These are phyloP conservation scores for Scaptomyza graminum DNA, from an alignment of 1,140 invertebrate species.

Conservation along the genomic window DNA sequence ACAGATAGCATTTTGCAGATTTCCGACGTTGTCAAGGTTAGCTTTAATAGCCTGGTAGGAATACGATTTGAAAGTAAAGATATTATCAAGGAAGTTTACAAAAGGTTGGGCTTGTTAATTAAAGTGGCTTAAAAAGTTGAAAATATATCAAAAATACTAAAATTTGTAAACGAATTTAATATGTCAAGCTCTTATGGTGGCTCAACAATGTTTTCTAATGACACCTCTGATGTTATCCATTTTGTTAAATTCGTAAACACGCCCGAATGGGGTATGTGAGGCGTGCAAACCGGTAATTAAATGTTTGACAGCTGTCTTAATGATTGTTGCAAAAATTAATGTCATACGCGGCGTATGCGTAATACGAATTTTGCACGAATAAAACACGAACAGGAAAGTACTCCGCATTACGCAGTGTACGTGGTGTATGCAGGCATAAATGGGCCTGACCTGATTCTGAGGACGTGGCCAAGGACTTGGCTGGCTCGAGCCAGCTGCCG, in stretches of 20 bases:
- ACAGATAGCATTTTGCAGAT: neutral
- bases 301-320: constrained; percentile 25
- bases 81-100: neutral
- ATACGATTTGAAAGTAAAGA: neutral
- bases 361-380: neutral
- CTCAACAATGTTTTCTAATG: neutral
- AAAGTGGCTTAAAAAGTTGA: neutral
- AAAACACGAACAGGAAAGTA: neutral
- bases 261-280: neutral
- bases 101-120: neutral
- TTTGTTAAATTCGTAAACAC: neutral
- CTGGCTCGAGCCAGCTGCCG: constrained; percentile 18
- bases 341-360: constrained; percentile 20
- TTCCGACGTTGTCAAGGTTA: neutral
- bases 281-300: constrained; percentile 41
- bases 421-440: constrained; percentile 2
- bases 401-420: constrained; percentile 2
- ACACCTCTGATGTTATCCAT: neutral
- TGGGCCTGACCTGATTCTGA: constrained; percentile 15
- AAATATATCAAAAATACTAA: no score
- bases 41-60: neutral
- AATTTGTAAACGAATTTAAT: neutral
- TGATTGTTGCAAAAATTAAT: constrained; percentile 8
- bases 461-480: constrained; percentile 31
- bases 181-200: neutral